Percentiles rank a stretch among this genome's conserved stretches.
These are phyloP conservation scores for Microcaecilia unicolor DNA, from an alignment of 2,797 vertebrate genomes.

Conservation along the genomic window DNA sequence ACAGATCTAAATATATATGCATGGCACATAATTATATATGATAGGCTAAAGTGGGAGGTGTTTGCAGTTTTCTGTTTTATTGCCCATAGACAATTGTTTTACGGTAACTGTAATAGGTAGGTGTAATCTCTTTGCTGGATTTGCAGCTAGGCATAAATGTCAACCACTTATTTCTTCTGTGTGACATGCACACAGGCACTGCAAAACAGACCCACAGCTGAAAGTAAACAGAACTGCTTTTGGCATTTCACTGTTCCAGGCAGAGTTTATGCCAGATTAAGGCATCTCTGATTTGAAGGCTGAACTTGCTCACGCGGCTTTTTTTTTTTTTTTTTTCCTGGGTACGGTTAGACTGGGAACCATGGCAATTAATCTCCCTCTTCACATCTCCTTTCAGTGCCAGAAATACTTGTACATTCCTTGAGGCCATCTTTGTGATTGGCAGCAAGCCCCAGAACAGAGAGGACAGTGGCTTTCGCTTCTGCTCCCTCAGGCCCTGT, in stretches of 20 bases:
- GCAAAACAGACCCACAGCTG: no score
- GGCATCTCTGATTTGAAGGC: constrained; percentile 21
- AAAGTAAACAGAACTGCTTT: no score
- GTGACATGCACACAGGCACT: no score
- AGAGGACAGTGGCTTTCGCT: constrained; percentile 13
- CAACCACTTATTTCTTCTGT: no score
- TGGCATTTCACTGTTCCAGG: constrained; percentile 10
- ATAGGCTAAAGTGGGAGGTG: no score
- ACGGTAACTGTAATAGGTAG: no score
- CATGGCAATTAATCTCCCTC: constrained; percentile 16
- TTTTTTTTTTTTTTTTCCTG: constrained; percentile 27
- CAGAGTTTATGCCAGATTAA: constrained; percentile 1
- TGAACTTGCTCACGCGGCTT: constrained; percentile 16
- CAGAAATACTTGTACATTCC: constrained; percentile 16
- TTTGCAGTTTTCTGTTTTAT: no score
- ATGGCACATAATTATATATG: no score
- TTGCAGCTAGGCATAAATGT: no score
- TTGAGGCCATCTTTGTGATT: constrained; percentile 13
- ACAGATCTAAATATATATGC: no score
- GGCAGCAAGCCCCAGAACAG: constrained; percentile 21
- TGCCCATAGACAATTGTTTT: no score
- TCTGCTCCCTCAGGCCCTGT: constrained; percentile 11
- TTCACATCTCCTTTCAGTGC: constrained; percentile 15
- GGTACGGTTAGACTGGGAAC: constrained; percentile 18
- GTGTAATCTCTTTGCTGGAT: no score